phyloP scores from a whole-genome alignment of 2,113 vertebrate genomes.

The Dasypus novemcinctus region DNA sequence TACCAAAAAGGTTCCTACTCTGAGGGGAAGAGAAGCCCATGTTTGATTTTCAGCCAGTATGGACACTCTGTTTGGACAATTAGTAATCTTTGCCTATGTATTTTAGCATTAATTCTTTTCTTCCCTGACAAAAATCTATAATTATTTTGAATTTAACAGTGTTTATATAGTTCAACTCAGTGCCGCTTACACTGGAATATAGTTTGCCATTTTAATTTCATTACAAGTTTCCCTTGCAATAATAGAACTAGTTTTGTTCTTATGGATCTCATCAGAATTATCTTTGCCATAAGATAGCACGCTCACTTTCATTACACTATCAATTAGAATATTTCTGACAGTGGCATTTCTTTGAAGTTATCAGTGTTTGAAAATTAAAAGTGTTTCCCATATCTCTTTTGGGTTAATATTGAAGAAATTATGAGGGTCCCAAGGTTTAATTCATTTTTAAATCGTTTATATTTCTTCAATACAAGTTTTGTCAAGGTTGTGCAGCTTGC shows the following conservation, averaged over 20 bases:
- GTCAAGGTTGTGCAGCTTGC: neutral
- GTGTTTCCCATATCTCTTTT: neutral
- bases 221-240: neutral
- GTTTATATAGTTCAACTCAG: neutral
- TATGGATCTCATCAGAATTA: neutral
- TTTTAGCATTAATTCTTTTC: neutral
- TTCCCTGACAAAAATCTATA: neutral
- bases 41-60: neutral
- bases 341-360: neutral
- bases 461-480: slow-evolving; percentile 13
- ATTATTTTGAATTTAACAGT: neutral
- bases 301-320: neutral
- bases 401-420: neutral
- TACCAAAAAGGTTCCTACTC: neutral
- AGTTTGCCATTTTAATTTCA: slow-evolving; percentile 19
- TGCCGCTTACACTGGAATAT: neutral
- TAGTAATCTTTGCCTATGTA: neutral
- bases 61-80: neutral
- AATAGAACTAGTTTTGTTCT: neutral
- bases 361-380: slow-evolving; percentile 17
- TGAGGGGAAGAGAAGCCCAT: neutral
- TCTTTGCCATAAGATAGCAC: neutral
- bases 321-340: slow-evolving; percentile 43
- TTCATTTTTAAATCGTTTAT: neutral
- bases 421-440: neutral